Evolutionary conservation across 2,113 vertebrate genomes (phyloP), one percentile per base, ranked within the genome.

Genomic region (Ceyx margarethae): DNA sequence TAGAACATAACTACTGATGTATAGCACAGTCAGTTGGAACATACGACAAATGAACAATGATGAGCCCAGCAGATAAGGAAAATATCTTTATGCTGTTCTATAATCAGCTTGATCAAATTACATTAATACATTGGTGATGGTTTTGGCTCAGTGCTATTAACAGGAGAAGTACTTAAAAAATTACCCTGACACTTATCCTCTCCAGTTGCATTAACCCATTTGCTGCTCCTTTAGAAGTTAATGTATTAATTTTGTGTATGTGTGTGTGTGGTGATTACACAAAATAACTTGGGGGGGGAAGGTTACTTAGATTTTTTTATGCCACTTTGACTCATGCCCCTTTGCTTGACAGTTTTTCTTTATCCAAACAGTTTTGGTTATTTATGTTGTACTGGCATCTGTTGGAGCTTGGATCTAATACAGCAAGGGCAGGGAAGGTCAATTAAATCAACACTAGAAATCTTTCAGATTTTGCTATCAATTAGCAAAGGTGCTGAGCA

Each of bases 41-140:
- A 78, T 65, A 78, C 65, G 77, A 67, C 25, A 90, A 87, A 62
- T 94, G 90, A 97, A 96, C 95, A 75, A 92, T 94, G 95, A 96
- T 95, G 67, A 95, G 89, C 53, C 40, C 54, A 37, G 73, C 37
- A 95, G 77, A 92, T 79, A 86, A 85, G 86, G 20, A 93, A 89
- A 90, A 79, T 4, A 1, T 76, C 73, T 94, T 94, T 90, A 79
- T 67, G 85, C n/a, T 87, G 74, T 72, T 87, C 72, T 42, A 93
- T 91, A 90, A 96, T 92, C 61, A 89, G 51, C n/a, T 95, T 91
- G 89, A 92, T 97, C 87, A 94, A 62, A 75, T 94, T 96, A 84
- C 56, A 91, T 92, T 96, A 95, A 92, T 81, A 65, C 35, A 64
- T 51, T 56, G 48, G 46, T 79, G 45, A 64, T 90, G 85, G 60